phyloP scores from a whole-genome alignment of 2,797 vertebrate species.

The Enteromius treurensis region DNA sequence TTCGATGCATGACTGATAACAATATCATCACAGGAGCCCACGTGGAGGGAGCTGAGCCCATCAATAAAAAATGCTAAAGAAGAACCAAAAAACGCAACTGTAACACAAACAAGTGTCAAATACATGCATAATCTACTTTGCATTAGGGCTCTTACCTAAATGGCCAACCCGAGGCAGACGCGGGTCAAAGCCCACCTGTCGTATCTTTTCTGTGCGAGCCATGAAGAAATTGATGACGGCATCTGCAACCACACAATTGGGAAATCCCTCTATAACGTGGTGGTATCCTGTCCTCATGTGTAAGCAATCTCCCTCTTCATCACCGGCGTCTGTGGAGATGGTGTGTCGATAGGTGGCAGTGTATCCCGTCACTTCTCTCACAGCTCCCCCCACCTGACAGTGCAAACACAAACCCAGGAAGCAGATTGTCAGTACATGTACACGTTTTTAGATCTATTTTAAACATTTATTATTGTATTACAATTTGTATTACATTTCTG shows the following conservation, averaged over 20 bases:
- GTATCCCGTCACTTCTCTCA: conserved; percentile 87
- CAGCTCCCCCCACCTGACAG: conserved; percentile 88
- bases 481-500: background rate
- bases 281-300: conserved; percentile 80
- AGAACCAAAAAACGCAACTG: background rate
- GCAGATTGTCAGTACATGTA: background rate
- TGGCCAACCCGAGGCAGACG: conserved; percentile 80
- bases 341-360: conserved; percentile 84
- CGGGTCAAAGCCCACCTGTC: conserved; percentile 87
- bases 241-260: conserved; percentile 88
- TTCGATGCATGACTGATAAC: conserved; percentile 85
- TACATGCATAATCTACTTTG: background rate
- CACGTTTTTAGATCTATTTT: background rate
- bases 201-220: conserved; percentile 84
- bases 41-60: conserved; percentile 83
- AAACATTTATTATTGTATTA: background rate
- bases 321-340: conserved; percentile 82
- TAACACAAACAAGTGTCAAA: background rate
- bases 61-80: conserved; percentile 90
- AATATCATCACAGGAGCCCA: conserved; percentile 89
- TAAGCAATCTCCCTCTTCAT: conserved; percentile 86
- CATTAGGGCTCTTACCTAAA: conserved; percentile 78
- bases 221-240: conserved; percentile 93
- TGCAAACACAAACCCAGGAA: conserved; percentile 19
- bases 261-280: conserved; percentile 83